A percentile compares a stretch with the other conserved stretches of the same genome.
phyloP scores from a whole-genome alignment of 1,140 invertebrate genomes.

The Heliothis subflexa region DNA sequence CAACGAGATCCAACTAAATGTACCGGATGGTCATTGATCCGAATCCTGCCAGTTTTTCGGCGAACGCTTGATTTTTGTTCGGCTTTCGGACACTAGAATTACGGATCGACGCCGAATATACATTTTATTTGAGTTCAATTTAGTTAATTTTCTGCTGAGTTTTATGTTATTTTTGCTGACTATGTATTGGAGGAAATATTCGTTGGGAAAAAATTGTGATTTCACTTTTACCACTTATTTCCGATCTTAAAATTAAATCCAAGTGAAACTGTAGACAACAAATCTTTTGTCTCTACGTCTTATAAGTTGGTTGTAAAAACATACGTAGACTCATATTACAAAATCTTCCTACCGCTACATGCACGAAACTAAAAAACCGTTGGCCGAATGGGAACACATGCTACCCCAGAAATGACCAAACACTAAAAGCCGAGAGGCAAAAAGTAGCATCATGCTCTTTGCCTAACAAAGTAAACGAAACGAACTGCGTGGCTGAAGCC shows the following conservation, averaged over 20 bases:
- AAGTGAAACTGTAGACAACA: no score
- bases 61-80: background rate
- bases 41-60: conserved; percentile 10
- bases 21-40: conserved; percentile 4
- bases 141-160: background rate
- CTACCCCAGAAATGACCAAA: background rate
- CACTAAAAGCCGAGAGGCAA: background rate
- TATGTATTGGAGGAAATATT: background rate
- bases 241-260: no score
- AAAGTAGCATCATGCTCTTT: conserved; percentile 14
- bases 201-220: background rate
- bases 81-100: background rate
- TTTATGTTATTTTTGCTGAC: background rate
- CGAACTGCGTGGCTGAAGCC: background rate
- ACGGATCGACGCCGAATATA: background rate
- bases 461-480: conserved; percentile 25
- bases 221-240: background rate
- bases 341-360: background rate
- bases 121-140: conserved; percentile 3
- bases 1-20: conserved; percentile 13
- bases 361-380: background rate
- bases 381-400: background rate
- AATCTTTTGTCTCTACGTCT: no score
- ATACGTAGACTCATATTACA: background rate
- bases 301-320: no score